These are phyloP conservation scores for Percopsis transmontana DNA, from an alignment of 2,113 vertebrate species.

Conservation along the genomic window DNA sequence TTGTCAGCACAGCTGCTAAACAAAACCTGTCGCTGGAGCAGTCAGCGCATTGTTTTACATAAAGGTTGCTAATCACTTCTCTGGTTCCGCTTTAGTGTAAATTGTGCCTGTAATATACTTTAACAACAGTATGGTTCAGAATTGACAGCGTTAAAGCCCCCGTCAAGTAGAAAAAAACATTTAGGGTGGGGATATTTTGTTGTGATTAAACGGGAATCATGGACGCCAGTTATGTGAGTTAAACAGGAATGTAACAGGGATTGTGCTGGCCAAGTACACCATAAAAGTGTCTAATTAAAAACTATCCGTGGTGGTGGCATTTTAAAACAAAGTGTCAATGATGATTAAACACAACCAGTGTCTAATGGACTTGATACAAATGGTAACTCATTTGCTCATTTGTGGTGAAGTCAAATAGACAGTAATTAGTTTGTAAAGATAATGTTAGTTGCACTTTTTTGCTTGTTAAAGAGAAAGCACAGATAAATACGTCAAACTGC, in stretches of 20 bases:
- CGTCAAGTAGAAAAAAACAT: conserved; percentile 10
- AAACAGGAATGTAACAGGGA: neutral
- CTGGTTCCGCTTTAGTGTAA: conserved; percentile 10
- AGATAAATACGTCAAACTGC: no score
- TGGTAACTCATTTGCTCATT: neutral
- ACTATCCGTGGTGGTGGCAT: neutral
- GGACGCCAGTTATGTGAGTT: neutral
- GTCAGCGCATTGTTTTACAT: conserved; percentile 30
- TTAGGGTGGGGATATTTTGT: conserved; percentile 4
- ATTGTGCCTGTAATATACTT: conserved; percentile 17
- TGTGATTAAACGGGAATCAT: conserved; percentile 13
- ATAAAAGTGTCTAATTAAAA: neutral
- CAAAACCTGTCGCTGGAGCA: conserved; percentile 35
- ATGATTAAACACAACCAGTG: neutral
- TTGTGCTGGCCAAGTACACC: neutral
- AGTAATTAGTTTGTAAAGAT: neutral
- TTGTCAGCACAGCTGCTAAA: conserved; percentile 29
- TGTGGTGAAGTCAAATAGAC: neutral
- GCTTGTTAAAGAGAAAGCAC: no score
- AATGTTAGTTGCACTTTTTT: no score
- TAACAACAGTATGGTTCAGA: conserved; percentile 24
- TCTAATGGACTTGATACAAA: no score
- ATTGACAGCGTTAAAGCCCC: conserved; percentile 24
- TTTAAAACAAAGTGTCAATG: neutral
- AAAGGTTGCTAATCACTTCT: conserved; percentile 22